A percentile compares a stretch with the other conserved stretches of the same genome.
phyloP scores from a whole-genome alignment of 2,113 vertebrate genomes.

The Cheirogaleus medius region DNA sequence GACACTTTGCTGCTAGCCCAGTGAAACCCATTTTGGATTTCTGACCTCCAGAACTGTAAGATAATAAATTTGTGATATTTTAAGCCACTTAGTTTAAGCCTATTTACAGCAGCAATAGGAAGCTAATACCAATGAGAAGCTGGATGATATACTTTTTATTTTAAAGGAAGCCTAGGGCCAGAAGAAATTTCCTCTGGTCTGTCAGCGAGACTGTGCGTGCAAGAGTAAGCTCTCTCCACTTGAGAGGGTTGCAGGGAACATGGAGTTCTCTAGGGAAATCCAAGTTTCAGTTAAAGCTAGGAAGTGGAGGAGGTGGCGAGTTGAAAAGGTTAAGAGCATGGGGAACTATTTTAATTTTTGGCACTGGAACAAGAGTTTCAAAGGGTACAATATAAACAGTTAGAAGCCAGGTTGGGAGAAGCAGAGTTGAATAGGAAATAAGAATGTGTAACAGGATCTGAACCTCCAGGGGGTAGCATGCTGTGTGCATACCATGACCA shows the following conservation, averaged over 20 bases:
- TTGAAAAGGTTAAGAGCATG: not conserved
- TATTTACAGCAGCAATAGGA: not conserved
- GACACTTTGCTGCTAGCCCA: not conserved
- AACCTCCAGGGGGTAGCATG: not conserved
- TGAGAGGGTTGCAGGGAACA: not conserved
- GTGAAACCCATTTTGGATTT: not conserved
- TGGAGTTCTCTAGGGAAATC: not conserved
- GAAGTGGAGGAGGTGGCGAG: not conserved
- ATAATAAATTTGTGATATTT: not conserved
- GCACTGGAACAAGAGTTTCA: slow-evolving; percentile 37
- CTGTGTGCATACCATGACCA: not conserved
- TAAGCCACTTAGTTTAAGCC: not conserved
- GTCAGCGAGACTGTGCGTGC: not conserved
- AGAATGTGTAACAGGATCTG: not conserved
- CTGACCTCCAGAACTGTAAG: not conserved
- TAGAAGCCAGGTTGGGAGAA: not conserved
- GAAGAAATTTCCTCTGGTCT: not conserved
- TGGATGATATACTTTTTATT: not conserved
- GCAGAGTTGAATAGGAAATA: not conserved
- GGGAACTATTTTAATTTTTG: slow-evolving; percentile 1
- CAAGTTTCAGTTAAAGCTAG: not conserved
- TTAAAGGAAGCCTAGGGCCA: not conserved
- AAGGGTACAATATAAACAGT: not conserved
- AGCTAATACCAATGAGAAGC: not conserved
- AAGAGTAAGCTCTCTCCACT: not conserved